Conservation (phyloP, 2,797 vertebrate genomes). For the Spea hammondii region DNA sequence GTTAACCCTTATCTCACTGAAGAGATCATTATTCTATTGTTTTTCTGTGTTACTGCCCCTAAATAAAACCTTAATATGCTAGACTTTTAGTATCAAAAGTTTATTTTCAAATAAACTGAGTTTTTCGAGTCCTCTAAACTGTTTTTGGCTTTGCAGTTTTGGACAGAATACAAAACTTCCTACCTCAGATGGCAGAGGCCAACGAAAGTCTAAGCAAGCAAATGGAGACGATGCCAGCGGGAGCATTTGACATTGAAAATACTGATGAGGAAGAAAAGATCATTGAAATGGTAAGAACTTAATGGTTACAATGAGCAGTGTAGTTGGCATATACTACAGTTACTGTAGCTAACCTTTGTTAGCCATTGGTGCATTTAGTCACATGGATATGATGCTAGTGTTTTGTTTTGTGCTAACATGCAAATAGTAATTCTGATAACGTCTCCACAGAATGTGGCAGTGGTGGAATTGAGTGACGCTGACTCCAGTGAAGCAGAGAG, state of each 20-base stretch:
- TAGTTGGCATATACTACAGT: neutral
- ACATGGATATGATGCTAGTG: too few relatives aligned
- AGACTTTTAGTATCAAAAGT: too few relatives aligned
- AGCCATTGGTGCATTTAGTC: neutral
- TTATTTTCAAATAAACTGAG: too few relatives aligned
- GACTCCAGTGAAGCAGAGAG: constrained; percentile 64
- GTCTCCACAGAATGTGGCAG: constrained; percentile 77
- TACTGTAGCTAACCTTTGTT: neutral
- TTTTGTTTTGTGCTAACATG: too few relatives aligned
- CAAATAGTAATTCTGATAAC: too few relatives aligned
- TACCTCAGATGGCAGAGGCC: constrained; percentile 87
- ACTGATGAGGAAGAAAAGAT: constrained; percentile 72
- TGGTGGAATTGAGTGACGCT: constrained; percentile 80
- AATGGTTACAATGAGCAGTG: neutral
- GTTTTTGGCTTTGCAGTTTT: constrained; percentile 70
- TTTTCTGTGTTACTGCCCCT: too few relatives aligned
- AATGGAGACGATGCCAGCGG: constrained; percentile 72
- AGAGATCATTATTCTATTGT: too few relatives aligned
- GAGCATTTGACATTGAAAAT: constrained; percentile 83
- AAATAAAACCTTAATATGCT: too few relatives aligned
- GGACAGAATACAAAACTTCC: constrained; percentile 82
- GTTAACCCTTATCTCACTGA: neutral
- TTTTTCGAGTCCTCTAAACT: neutral
- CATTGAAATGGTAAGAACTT: constrained; percentile 84
- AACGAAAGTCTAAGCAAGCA: constrained; percentile 82